Evolutionary conservation across 1,140 invertebrate genomes (phyloP).

Genomic region (Papilio glaucus): DNA sequence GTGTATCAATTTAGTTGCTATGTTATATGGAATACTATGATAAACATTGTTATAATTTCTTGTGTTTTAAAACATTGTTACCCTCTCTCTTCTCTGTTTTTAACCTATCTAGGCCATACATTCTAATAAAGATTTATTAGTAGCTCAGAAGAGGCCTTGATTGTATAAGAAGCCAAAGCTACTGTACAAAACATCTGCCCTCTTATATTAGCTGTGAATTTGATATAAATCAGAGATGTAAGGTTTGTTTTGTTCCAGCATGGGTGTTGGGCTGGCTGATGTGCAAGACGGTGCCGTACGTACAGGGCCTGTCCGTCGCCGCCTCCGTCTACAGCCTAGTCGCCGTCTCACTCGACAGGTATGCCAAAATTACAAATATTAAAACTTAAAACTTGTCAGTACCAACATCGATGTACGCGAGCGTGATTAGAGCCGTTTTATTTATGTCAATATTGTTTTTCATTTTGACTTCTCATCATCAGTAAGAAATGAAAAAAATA

Average conservation of each 20-base stretch:
- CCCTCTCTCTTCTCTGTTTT: too few relatives aligned
- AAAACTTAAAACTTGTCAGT: too few relatives aligned
- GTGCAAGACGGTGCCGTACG: slow-evolving; percentile 97
- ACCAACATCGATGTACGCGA: too few relatives aligned
- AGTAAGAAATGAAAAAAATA: background rate
- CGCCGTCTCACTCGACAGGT: slow-evolving; percentile 97
- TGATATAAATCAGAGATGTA: background rate
- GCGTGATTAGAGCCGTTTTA: too few relatives aligned
- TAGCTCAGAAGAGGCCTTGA: too few relatives aligned
- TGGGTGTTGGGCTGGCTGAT: slow-evolving; percentile 96
- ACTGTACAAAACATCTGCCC: background rate
- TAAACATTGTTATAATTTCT: too few relatives aligned
- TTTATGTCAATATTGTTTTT: too few relatives aligned
- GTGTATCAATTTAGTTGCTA: background rate
- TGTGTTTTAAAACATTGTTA: too few relatives aligned
- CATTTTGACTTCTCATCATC: too few relatives aligned
- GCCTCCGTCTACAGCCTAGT: slow-evolving; percentile 97
- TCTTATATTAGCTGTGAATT: background rate
- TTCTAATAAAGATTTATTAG: too few relatives aligned
- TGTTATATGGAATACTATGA: background rate
- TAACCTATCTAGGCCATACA: too few relatives aligned
- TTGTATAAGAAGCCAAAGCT: too few relatives aligned
- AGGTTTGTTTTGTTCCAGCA: slow-evolving; percentile 86
- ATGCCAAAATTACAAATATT: slow-evolving; percentile 78
- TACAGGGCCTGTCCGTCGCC: slow-evolving; percentile 96